Conservation (phyloP, 2,113 vertebrate species). For the Herpailurus yagouaroundi region DNA sequence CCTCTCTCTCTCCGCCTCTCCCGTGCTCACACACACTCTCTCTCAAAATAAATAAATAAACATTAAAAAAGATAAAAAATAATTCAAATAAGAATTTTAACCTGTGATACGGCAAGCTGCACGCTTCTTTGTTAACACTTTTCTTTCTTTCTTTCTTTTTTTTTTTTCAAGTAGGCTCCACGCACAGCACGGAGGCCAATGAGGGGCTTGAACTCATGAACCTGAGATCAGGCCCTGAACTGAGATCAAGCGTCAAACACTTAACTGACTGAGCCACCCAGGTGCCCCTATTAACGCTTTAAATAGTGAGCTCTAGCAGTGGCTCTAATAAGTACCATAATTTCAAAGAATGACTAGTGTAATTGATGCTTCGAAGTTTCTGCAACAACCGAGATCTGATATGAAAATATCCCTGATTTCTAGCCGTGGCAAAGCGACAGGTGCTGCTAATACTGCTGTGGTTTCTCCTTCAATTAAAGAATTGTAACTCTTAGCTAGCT, state of each 20-base stretch:
- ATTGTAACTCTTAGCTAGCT: neutral
- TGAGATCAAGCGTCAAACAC: no score
- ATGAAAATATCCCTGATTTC: neutral
- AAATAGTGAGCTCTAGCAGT: neutral
- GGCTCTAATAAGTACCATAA: neutral
- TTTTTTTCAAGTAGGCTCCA: no score
- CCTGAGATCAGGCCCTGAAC: no score
- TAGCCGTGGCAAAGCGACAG: neutral
- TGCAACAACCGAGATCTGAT: neutral
- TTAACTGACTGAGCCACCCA: no score
- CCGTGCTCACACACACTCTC: no score
- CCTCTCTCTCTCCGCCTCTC: no score
- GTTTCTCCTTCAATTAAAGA: constrained; percentile 11
- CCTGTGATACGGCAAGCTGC: neutral
- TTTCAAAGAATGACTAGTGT: neutral
- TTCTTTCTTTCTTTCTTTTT: neutral
- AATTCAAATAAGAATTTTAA: neutral
- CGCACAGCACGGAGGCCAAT: no score
- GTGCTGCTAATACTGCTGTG: neutral
- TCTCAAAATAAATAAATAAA: no score
- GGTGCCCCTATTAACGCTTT: neutral
- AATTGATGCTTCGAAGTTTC: neutral
- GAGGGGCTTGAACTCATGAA: no score
- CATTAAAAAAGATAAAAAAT: neutral
- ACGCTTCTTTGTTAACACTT: neutral